Base-by-base conservation (phyloP, 2,797 vertebrate species). In the Myripristis jacobus region DNA sequence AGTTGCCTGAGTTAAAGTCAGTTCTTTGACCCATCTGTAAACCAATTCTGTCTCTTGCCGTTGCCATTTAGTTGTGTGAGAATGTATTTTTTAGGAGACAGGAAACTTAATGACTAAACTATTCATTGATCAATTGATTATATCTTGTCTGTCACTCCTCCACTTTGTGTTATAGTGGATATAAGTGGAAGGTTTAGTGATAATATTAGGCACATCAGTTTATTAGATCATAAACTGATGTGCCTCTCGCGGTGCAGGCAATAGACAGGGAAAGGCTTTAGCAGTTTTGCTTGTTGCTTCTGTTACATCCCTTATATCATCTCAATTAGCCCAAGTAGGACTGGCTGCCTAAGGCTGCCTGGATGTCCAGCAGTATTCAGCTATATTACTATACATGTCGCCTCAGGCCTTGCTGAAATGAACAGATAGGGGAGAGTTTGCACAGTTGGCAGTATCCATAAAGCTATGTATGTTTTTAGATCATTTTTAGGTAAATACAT, bases 271-370 rank as follows among this genome's bases (percentile, higher is more conserved):
- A 21, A 55, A 48, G 11, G 22, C 48, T 47, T 25, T 29, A 18
- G 69, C 25, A 10, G 19, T 18, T 38, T 31, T 47, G 18, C 44
- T 31, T 27, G 4, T 19, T 65, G 36, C 46, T 15, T 44, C 43
- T 38, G 41, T 61, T 21, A 62, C 19, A 50, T 13, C 27, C 25
- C 38, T 25, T 29, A 51, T 25, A 36, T 31, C 19, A 13, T 3
- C 44, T 48, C 16, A n/a, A 66, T 77, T 41, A 44, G 50, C 50
- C 24, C 55, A n/a, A 19, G 24, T 34, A 25, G 50, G 62, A 58
- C 66, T 19, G 9, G 6, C 15, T 25, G 73, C 52, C 68, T 54
- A 19, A 13, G 57, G 68, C 29, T 57, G 22, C 11, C 24, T 56
- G 50, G 29, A 60, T 21, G n/a, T 34, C 44, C 11, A 18, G 24